Conservation (phyloP, 2,797 vertebrate genomes). For the Leucoraja ocellata region DNA sequence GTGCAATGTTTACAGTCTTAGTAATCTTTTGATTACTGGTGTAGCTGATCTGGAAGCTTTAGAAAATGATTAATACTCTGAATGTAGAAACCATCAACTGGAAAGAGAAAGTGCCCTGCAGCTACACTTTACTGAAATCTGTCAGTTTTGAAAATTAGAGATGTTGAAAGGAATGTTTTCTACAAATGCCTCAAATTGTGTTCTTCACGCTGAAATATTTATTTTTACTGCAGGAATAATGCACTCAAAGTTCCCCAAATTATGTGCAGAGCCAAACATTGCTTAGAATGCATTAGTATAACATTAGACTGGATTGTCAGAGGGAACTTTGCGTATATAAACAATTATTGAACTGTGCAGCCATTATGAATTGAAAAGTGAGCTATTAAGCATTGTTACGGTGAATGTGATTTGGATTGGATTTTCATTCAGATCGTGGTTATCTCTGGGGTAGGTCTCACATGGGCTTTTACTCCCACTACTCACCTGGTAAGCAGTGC, state of each 20-base stretch:
- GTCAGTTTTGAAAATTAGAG: conserved; percentile 44
- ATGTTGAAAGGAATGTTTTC: conserved; percentile 46
- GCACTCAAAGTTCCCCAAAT: conserved; percentile 41
- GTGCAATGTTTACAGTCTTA: conserved; percentile 41
- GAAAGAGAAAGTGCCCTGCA: conserved; percentile 43
- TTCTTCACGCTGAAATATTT: conserved; percentile 45
- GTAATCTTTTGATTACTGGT: conserved; percentile 45
- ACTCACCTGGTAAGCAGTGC: neutral
- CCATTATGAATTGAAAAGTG: neutral
- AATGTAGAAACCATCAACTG: conserved; percentile 43
- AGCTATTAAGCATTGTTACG: neutral
- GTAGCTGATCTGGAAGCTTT: conserved; percentile 46
- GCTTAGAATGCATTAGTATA: neutral
- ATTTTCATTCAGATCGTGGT: neutral
- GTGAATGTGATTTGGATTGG: neutral
- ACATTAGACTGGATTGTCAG: neutral
- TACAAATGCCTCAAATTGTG: conserved; percentile 45
- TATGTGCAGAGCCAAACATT: neutral
- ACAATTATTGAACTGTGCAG: neutral
- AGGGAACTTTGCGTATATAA: neutral
- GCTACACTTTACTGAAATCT: conserved; percentile 45
- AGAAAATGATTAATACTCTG: conserved; percentile 49
- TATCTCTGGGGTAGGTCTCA: neutral
- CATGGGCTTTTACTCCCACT: neutral
- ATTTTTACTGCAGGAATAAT: conserved; percentile 39